These are phyloP conservation scores for Epizoanthus ramosus DNA, from an alignment of 92 coral and sea anemone genomes.

Conservation along the genomic window DNA sequence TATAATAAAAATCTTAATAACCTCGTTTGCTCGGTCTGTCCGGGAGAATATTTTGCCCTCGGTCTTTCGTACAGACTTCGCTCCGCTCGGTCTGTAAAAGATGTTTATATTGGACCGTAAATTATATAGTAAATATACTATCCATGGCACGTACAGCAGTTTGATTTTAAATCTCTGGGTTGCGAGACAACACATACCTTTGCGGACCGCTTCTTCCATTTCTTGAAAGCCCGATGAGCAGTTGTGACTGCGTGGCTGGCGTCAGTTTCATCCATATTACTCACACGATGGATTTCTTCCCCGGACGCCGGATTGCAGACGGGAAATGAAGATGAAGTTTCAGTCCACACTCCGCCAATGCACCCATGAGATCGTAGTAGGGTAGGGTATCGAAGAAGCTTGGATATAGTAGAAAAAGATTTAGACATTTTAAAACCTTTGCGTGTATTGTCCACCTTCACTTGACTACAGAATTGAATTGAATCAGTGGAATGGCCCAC, in stretches of 20 bases:
- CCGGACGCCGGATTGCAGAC: slow-evolving; percentile 27
- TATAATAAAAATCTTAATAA: no score
- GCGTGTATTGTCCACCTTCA: neutral
- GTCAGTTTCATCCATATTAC: neutral
- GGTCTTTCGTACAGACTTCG: no score
- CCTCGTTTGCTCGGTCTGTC: no score
- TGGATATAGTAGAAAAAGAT: neutral
- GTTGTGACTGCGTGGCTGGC: slow-evolving; percentile 2
- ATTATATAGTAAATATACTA: no score
- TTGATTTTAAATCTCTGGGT: no score
- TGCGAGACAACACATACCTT: neutral
- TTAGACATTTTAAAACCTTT: neutral
- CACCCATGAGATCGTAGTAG: slow-evolving; percentile 27
- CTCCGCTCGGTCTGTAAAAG: no score
- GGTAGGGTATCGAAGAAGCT: slow-evolving; percentile 28
- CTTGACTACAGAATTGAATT: neutral
- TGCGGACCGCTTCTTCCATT: slow-evolving; percentile 31
- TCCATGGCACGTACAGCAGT: no score
- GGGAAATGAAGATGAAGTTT: slow-evolving; percentile 16
- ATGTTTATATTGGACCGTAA: no score
- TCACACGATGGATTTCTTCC: slow-evolving; percentile 14
- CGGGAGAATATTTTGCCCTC: no score
- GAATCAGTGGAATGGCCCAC: no score
- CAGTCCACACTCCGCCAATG: slow-evolving; percentile 26
- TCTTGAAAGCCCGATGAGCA: slow-evolving; percentile 19